Base-by-base conservation (phyloP, 2,888 invertebrate species). In the Artemia sp. region DNA sequence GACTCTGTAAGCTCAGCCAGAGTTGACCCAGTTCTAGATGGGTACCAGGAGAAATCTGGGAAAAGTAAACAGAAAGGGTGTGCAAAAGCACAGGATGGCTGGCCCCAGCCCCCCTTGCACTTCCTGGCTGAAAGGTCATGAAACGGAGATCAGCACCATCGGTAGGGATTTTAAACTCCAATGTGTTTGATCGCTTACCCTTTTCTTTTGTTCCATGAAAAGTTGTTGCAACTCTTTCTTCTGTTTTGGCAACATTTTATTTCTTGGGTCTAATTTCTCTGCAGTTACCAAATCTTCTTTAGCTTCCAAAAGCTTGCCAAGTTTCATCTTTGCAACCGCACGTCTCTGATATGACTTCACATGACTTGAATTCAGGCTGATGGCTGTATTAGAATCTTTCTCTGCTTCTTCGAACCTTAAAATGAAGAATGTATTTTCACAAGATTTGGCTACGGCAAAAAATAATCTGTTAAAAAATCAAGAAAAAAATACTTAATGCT, bases 321-420 rank as follows among this genome's bases (percentile, higher is more conserved):
- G 64, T 10, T 58, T 58, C 64, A 58, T 58, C 24, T 24, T 58
- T n/a, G 64, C 64, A 19, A 58, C 64, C 11, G 64, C 64, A 19
- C 64, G 64, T 10, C 64, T 58, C 64, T 58, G 64, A 58, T 58
- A 58, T 24, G 64, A 58, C 24, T 58, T 58, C 8, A 58, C 24
- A 58, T 58, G 64, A 19, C 64, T 24, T 58, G 64, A 11, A 58
- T 58, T 24, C 64, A 58, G n/a, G 8, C n/a, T n/a, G 64, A 58
- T 58, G n/a, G 64, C 64, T 58, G 64, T 19, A 58, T n/a, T 19
- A 58, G 14, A 58, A 11, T 58, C 64, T 8, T 19, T 10, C 64
- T 58, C 64, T 19, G 64, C 64, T 58, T 58, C 64, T 10, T 58
- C 64, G 3, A 19, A 58, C 24, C 64, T 58, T 19, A 24, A 19